phyloP scores from a whole-genome alignment of 2,888 invertebrate genomes.

The Euplagia quadripunctaria region DNA sequence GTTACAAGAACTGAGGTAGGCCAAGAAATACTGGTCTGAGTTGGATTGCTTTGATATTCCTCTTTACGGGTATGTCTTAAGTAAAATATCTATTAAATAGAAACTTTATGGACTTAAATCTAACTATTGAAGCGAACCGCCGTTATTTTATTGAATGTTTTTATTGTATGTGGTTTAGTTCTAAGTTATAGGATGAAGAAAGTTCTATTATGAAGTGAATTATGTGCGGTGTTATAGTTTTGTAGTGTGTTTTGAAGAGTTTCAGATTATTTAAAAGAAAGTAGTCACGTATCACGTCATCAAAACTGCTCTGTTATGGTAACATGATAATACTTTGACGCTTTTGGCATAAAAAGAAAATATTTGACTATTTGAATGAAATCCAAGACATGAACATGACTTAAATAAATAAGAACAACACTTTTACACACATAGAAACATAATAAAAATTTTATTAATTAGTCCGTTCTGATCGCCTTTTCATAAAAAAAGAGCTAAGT shows the following conservation, averaged over 20 bases:
- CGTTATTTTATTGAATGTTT: slow-evolving; percentile 17
- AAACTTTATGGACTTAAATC: slow-evolving; percentile 27
- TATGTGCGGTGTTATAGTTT: not conserved
- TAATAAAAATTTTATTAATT: too few relatives aligned
- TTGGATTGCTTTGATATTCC: slow-evolving; percentile 23
- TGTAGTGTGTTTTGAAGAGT: not conserved
- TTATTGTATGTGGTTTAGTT: slow-evolving; percentile 19
- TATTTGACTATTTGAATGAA: too few relatives aligned
- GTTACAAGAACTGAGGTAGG: not conserved
- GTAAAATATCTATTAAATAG: slow-evolving; percentile 32
- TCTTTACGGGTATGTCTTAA: slow-evolving; percentile 25
- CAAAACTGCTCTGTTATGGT: too few relatives aligned
- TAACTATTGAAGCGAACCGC: slow-evolving; percentile 21
- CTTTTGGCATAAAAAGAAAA: too few relatives aligned
- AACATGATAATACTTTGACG: too few relatives aligned
- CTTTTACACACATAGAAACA: too few relatives aligned
- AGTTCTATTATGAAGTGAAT: not conserved
- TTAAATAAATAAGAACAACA: too few relatives aligned
- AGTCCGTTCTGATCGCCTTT: too few relatives aligned
- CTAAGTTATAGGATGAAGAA: not conserved
- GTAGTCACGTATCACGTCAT: too few relatives aligned
- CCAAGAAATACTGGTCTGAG: slow-evolving; percentile 10
- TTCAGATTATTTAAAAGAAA: too few relatives aligned
- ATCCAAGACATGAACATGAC: too few relatives aligned
- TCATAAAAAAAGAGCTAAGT: too few relatives aligned